Conservation (phyloP, 2,797 vertebrate genomes). For the Peromyscus attwateri region DNA sequence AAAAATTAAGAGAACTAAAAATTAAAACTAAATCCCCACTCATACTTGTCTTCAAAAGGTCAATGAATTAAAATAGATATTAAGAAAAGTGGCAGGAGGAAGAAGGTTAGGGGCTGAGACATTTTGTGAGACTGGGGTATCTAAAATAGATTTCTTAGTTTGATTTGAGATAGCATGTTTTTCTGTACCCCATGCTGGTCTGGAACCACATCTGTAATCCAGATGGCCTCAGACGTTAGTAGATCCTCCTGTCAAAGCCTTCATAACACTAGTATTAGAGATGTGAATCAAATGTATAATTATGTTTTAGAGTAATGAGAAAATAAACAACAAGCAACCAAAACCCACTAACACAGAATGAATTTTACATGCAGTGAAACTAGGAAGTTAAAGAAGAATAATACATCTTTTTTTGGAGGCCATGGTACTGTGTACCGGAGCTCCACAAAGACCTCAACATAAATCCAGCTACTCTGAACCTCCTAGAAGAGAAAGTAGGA, state of each 20-base stretch:
- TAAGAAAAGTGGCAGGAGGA: background rate
- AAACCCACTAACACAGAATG: background rate
- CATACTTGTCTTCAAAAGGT: background rate
- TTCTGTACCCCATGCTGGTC: background rate
- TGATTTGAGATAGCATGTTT: background rate
- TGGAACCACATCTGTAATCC: background rate
- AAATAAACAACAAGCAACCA: background rate
- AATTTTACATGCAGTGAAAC: background rate
- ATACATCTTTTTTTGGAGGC: too few relatives aligned
- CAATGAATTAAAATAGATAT: background rate
- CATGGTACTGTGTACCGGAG: too few relatives aligned
- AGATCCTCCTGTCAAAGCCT: background rate
- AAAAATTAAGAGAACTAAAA: background rate
- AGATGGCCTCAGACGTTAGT: background rate
- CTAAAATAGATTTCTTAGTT: background rate
- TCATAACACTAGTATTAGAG: background rate
- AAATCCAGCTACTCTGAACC: too few relatives aligned
- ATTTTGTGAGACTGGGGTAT: background rate
- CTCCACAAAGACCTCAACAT: too few relatives aligned
- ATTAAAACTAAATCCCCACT: background rate
- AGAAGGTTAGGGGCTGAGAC: too few relatives aligned
- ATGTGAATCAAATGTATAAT: background rate
- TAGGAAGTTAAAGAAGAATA: background rate
- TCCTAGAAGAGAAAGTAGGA: too few relatives aligned
- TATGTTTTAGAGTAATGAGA: background rate